phyloP scores from a whole-genome alignment of 2,797 vertebrate genomes.

The Trachurus trachurus region DNA sequence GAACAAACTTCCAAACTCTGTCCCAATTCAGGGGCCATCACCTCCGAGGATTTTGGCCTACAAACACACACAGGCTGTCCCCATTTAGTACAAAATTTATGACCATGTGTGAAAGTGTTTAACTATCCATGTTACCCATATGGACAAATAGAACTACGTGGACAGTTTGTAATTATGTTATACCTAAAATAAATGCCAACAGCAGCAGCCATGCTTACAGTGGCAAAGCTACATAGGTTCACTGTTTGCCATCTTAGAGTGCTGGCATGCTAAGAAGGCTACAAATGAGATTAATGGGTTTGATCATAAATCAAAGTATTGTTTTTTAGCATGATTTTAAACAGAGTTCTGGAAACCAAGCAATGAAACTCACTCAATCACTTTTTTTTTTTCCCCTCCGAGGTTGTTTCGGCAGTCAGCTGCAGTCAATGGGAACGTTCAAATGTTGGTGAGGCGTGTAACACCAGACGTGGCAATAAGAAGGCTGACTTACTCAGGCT shows the following conservation, averaged over 20 bases:
- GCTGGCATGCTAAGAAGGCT: neutral
- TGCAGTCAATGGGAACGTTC: too few species aligned
- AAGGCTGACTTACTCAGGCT: too few species aligned
- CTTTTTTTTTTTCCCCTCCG: too few species aligned
- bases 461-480: too few species aligned
- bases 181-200: neutral
- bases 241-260: neutral
- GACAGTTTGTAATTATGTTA: neutral
- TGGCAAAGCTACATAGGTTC: neutral
- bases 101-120: neutral
- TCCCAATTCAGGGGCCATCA: neutral
- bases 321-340: too few species aligned
- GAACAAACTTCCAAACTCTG: constrained; percentile 10
- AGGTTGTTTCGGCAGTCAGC: too few species aligned
- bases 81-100: neutral
- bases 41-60: neutral
- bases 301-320: neutral
- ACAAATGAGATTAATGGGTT: neutral
- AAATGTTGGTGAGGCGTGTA: too few species aligned
- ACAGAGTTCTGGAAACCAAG: too few species aligned
- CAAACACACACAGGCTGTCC: neutral
- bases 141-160: neutral
- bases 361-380: too few species aligned
- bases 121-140: neutral
- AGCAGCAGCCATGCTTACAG: neutral